Evolutionary conservation across 2,888 invertebrate genomes (phyloP).

Genomic region (Drosophila fungiperda): DNA sequence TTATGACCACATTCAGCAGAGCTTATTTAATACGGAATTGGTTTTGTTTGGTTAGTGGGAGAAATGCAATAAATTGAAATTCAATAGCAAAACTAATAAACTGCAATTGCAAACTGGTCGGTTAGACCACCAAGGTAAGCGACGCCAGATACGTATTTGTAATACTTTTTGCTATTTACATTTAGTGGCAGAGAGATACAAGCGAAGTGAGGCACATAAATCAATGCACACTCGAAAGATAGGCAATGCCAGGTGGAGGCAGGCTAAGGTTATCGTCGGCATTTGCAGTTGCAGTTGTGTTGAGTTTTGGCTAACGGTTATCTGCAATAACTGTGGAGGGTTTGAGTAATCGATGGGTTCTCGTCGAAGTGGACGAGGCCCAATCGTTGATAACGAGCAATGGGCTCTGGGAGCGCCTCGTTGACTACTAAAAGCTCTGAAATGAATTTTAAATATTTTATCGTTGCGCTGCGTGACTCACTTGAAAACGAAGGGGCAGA

Average conservation of each 20-base stretch:
- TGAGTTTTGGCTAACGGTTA: conserved; percentile 48
- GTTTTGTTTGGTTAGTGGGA: conserved; percentile 1
- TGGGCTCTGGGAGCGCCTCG: conserved; percentile 35
- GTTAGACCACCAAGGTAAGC: conserved; percentile 36
- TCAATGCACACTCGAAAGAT: conserved; percentile 79
- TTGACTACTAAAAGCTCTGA: conserved; percentile 73
- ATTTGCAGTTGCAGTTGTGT: conserved; percentile 43
- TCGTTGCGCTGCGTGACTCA: conserved; percentile 75
- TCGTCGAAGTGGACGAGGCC: conserved; percentile 8
- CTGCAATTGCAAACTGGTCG: conserved; percentile 59
- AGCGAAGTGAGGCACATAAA: conserved; percentile 66
- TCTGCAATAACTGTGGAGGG: conserved; percentile 15
- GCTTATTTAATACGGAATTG: neutral
- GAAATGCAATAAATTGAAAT: conserved; percentile 70
- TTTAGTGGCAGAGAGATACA: conserved; percentile 20
- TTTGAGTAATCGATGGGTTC: conserved; percentile 35
- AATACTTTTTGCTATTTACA: conserved; percentile 46
- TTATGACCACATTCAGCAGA: conserved; percentile 17
- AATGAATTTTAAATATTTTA: conserved; percentile 81
- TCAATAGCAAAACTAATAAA: conserved; percentile 81
- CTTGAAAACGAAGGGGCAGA: conserved; percentile 33
- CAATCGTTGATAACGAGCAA: conserved; percentile 48
- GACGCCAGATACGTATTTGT: neutral
- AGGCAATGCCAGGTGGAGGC: conserved; percentile 19
- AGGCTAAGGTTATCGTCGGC: conserved; percentile 23